phyloP scores from a whole-genome alignment of 2,797 vertebrate species.

The Nannoperca obscura region DNA sequence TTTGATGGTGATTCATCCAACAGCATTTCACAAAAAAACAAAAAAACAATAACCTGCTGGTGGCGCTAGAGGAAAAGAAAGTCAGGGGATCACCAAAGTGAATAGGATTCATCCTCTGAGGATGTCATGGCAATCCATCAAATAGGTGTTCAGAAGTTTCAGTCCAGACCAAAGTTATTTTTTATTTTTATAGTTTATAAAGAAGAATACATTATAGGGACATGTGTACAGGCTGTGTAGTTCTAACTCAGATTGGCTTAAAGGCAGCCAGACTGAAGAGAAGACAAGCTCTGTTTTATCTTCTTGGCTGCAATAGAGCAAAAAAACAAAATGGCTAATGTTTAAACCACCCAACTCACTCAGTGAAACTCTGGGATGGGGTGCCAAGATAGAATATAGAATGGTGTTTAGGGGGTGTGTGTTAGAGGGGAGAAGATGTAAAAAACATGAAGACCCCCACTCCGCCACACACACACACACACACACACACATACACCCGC shows the following conservation, averaged over 20 bases:
- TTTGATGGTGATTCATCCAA: not conserved
- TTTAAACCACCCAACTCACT: slow-evolving; percentile 59
- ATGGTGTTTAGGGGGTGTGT: slow-evolving; percentile 45
- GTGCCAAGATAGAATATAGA: slow-evolving; percentile 27
- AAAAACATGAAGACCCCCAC: slow-evolving; percentile 61
- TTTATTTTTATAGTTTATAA: not conserved
- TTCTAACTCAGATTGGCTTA: not conserved
- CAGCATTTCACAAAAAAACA: not conserved
- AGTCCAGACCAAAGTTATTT: not conserved
- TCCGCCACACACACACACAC: slow-evolving; percentile 27
- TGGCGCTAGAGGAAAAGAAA: too few relatives aligned
- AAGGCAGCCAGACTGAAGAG: slow-evolving; percentile 20
- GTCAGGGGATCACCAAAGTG: not conserved
- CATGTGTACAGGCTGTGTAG: not conserved
- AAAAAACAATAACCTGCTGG: not conserved
- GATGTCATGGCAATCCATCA: not conserved
- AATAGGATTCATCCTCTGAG: not conserved
- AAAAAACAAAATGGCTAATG: slow-evolving; percentile 50
- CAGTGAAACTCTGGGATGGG: slow-evolving; percentile 15
- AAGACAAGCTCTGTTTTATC: slow-evolving; percentile 6
- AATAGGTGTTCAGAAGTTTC: not conserved
- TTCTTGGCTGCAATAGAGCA: slow-evolving; percentile 21
- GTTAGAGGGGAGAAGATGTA: slow-evolving; percentile 47
- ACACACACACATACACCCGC: slow-evolving; percentile 24
- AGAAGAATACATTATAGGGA: not conserved